phyloP scores from a whole-genome alignment of 2,113 vertebrate genomes.

The Octodon degus region DNA sequence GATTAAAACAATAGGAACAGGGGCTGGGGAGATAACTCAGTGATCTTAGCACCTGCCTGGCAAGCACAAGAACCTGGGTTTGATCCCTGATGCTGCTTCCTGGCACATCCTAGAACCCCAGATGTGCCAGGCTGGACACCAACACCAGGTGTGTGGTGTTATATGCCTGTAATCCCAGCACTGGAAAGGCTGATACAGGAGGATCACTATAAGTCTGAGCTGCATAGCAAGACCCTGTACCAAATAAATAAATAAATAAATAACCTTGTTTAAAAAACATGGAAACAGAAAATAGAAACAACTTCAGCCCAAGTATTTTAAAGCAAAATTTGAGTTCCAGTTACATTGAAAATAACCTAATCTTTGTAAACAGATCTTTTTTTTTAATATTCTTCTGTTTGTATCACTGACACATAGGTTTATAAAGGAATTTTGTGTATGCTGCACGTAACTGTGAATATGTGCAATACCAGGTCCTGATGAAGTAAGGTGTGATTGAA shows the following conservation, averaged over 20 bases:
- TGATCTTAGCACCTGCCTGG: no score
- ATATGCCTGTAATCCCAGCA: no score
- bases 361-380: conserved; percentile 14
- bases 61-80: no score
- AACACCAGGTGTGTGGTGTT: no score
- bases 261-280: background rate
- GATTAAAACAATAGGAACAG: conserved; percentile 45
- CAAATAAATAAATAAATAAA: no score
- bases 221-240: no score
- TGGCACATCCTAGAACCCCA: no score
- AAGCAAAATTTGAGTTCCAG: conserved; percentile 53
- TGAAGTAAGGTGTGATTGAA: background rate
- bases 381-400: background rate
- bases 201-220: no score
- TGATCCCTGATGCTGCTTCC: no score
- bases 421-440: conserved; percentile 25
- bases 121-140: no score
- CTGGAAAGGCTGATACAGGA: no score
- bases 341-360: background rate
- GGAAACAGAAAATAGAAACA: conserved; percentile 46
- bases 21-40: no score
- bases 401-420: background rate
- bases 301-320: background rate
- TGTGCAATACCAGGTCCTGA: background rate
- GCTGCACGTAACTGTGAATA: background rate